These are phyloP conservation scores for Bradysia coprophila DNA, from an alignment of 1,140 invertebrate genomes.

Conservation along the genomic window DNA sequence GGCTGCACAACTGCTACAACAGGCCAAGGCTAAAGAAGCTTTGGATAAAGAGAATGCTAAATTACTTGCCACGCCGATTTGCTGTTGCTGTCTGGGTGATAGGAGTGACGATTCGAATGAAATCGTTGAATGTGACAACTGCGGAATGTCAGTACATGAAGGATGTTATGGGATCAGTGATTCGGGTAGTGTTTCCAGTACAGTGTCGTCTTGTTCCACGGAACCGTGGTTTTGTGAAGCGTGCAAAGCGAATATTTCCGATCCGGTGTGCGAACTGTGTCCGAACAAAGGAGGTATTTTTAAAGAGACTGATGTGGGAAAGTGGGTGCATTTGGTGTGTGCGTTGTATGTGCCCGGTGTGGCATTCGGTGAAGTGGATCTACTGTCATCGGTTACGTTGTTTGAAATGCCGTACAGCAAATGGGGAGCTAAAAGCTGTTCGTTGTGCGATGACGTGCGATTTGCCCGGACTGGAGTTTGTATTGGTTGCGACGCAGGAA, in stretches of 20 bases:
- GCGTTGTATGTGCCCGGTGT: conserved; percentile 93
- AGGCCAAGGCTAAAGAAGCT: conserved; percentile 1
- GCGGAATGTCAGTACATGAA: conserved; percentile 91
- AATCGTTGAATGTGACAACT: conserved; percentile 92
- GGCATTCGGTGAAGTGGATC: conserved; percentile 87
- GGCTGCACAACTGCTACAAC: conserved; percentile 7
- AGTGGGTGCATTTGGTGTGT: conserved; percentile 96
- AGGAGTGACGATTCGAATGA: conserved; percentile 85
- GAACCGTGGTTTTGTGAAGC: conserved; percentile 98
- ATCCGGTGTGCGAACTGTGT: conserved; percentile 76
- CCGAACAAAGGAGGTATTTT: conserved; percentile 83
- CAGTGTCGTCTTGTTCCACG: conserved; percentile 79
- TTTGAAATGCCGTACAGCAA: conserved; percentile 92
- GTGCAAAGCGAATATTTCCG: conserved; percentile 76
- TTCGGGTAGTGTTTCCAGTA: conserved; percentile 73
- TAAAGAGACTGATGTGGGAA: conserved; percentile 89
- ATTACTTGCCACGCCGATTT: conserved; percentile 43
- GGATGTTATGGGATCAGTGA: conserved; percentile 94
- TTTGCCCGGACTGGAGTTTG: conserved; percentile 83
- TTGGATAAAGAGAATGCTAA: conserved; percentile 11
- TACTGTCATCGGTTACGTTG: conserved; percentile 65
- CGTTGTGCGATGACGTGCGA: conserved; percentile 69
- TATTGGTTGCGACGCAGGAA: conserved; percentile 92
- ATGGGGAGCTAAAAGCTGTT: conserved; percentile 82
- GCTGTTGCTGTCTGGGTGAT: conserved; percentile 84